Base-by-base conservation (phyloP, 2,888 invertebrate species). In the Noctua janthina region DNA sequence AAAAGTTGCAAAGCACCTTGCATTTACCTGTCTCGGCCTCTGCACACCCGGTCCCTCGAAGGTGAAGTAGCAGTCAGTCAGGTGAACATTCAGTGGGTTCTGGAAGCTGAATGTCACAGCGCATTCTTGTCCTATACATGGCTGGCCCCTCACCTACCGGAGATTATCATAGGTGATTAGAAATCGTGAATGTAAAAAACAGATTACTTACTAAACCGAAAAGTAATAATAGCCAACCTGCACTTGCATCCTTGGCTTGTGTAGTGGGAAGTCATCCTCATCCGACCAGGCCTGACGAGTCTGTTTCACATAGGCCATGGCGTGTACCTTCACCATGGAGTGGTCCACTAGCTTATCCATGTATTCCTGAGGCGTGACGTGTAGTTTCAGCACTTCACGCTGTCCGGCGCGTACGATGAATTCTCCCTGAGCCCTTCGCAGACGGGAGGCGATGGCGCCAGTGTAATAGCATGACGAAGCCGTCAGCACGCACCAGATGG, bases 261-360 rank as follows among this genome's bases (percentile, higher is more conserved):
- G 97, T 72, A 98, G 96, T 39, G 97, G 97, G 94, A 98, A 98
- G 91, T 98, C 98, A 87, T 98, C 98, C 91, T 98, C 98, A 89
- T 98, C 98, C 73, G 98, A 98, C 98, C 98, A 98, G 3, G 98
- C 97, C 93, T 98, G 98, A 69, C 97, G 97, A 0, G 98, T 98
- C 92, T 98, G 98, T 89, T 97, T 97, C 2, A 98, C 98, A 85
- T 97, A 97, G 6, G 98, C 98, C 95, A 98, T 97, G n/a, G 98
- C 98, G 89, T 98, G 98, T 81, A 98, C 97, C 95, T 98, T 98
- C 79, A 98, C 96, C 95, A 98, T 97, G 74, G 97, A 97, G 90
- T 98, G 98, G 91, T 98, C 98, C 0, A 98, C 98, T 87, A 98
- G 92, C 91, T 98, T 98, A 82, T 97, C 97, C 95, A 98, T 97